Percentiles rank a stretch among this genome's conserved stretches.
phyloP scores from a whole-genome alignment of 2,113 vertebrate genomes.

The Panthera uncia region DNA sequence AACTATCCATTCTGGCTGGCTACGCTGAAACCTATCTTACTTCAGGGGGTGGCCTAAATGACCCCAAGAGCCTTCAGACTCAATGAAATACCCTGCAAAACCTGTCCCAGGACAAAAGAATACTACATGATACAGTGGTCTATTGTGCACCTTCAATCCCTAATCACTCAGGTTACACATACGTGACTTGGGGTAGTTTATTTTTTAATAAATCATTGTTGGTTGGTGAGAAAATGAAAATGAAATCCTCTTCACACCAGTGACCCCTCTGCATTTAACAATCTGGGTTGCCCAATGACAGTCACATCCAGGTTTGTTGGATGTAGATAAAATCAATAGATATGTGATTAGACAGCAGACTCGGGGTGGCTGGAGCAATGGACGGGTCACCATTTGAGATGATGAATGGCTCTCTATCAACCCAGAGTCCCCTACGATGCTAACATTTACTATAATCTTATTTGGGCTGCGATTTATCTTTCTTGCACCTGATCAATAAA shows the following conservation, averaged over 20 bases:
- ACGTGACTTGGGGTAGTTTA: constrained; percentile 59
- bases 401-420: constrained; percentile 87
- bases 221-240: constrained; percentile 76
- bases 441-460: constrained; percentile 86
- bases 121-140: constrained; percentile 2
- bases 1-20: background rate
- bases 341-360: constrained; percentile 79
- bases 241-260: constrained; percentile 78
- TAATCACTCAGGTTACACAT: constrained; percentile 42
- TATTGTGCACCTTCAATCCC: background rate
- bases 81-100: constrained; percentile 44
- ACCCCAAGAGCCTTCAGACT: background rate
- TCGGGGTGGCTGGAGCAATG: background rate
- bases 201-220: constrained; percentile 81
- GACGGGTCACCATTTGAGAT: constrained; percentile 82
- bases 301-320: constrained; percentile 72
- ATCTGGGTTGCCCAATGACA: constrained; percentile 77
- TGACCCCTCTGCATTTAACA: constrained; percentile 74
- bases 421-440: constrained; percentile 75
- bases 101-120: background rate
- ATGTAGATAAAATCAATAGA: constrained; percentile 82
- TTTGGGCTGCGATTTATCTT: constrained; percentile 89
- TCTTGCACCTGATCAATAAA: constrained; percentile 89
- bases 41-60: background rate
- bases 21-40: background rate